Conservation (phyloP, 1,140 invertebrate genomes). For the Macrobrachium nipponense region DNA sequence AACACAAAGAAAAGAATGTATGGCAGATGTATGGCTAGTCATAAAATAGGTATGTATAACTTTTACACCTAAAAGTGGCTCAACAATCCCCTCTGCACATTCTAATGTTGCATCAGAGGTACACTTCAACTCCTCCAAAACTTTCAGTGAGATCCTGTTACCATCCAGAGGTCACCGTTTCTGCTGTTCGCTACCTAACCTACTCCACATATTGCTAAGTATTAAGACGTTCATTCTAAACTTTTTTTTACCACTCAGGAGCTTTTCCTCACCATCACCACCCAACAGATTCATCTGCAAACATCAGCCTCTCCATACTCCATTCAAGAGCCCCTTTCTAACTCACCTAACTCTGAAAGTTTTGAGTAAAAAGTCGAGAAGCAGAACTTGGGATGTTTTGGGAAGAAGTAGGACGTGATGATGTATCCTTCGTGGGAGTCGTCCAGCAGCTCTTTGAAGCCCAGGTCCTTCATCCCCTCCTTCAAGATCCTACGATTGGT, state of each 20-base stretch:
- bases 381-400: slow-evolving; percentile 69
- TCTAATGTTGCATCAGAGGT: too few relatives aligned
- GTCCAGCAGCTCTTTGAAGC: slow-evolving; percentile 69
- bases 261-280: background rate
- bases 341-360: slow-evolving; percentile 68
- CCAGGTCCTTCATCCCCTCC: slow-evolving; percentile 69
- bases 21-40: background rate
- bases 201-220: too few relatives aligned
- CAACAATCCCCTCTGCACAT: too few relatives aligned
- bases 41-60: background rate
- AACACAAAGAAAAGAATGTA: background rate
- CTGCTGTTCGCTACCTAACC: too few relatives aligned
- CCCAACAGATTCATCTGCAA: background rate
- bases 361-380: slow-evolving; percentile 70
- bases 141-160: too few relatives aligned
- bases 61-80: background rate
- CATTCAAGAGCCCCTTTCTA: background rate
- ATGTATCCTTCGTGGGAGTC: slow-evolving; percentile 68
- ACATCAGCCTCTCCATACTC: background rate
- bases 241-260: too few relatives aligned
- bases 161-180: too few relatives aligned
- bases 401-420: slow-evolving; percentile 71
- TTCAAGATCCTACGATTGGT: slow-evolving; percentile 68
- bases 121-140: too few relatives aligned
- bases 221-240: too few relatives aligned